Base-by-base conservation (phyloP, 2,888 invertebrate genomes). In the Xylocampa areola region DNA sequence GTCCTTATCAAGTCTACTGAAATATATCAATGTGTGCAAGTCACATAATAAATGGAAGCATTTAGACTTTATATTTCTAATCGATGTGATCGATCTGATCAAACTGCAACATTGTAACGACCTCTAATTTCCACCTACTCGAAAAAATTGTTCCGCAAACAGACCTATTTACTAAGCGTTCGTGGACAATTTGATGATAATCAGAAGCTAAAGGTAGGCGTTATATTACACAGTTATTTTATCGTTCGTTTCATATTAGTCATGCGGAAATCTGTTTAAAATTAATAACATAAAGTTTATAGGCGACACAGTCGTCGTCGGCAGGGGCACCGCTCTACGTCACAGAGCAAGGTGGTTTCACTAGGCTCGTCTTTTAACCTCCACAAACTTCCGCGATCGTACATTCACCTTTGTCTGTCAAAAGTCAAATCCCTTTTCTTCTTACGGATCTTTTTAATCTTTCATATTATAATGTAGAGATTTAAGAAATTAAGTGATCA, bases 341-440 rank as follows among this genome's bases (percentile, higher is more conserved):
- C 86, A 87, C 76, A 80, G 79, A 79, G 66, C 81, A 73, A 72
- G 78, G 75, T 68, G 73, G 81, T 90, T 91, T 89, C 91, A 85
- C 88, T 90, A 89, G 73, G 67, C 60, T 73, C 59, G 66, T 63
- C 67, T 68, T 66, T 54, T 70, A 89, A 84, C 89, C 90, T 88
- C 84, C 79, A 67, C 71, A 68, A 63, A 52, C 85, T 92, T 91
- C 92, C 91, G 91, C 86, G 86, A 86, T 85, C 88, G 91, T 87
- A 68, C 91, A 73, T 90, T 93, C 89, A 91, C 89, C 91, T 91
- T 79, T 79, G 73, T 80, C 55, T 75, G 66, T 73, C 61, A 63
- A 77, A 64, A 49, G 33, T 55, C 19, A 60, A 71, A 76, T 62
- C 63, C 73, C 69, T 73, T 76, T 73, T 77, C 59, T 66, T 57